phyloP scores from a whole-genome alignment of 2,113 vertebrate genomes.

The Dissostichus mawsoni region DNA sequence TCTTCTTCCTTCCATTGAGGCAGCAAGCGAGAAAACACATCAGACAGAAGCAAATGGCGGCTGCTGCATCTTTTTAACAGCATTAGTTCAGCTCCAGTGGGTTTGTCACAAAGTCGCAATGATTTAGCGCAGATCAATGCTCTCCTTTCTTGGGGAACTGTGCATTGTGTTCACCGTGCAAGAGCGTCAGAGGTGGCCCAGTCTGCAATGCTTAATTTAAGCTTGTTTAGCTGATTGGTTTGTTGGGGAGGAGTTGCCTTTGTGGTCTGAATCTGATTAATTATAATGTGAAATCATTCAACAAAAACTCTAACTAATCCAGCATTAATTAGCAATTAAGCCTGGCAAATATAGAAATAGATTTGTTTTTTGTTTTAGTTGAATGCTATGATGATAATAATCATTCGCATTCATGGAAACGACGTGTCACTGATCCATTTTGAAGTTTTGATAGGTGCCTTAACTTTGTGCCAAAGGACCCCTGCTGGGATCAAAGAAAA shows the following conservation, averaged over 20 bases:
- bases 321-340: slow-evolving; percentile 65
- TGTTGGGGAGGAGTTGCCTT: slow-evolving; percentile 42
- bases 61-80: slow-evolving; percentile 62
- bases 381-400: slow-evolving; percentile 5
- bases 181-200: slow-evolving; percentile 61
- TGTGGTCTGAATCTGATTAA: slow-evolving; percentile 58
- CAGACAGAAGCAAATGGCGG: slow-evolving; percentile 50
- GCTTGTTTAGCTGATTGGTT: slow-evolving; percentile 58
- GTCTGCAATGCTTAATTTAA: slow-evolving; percentile 53
- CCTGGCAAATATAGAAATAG: slow-evolving; percentile 44
- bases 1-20: slow-evolving; percentile 13
- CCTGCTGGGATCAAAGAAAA: slow-evolving; percentile 23
- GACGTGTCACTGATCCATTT: slow-evolving; percentile 1
- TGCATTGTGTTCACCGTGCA: slow-evolving; percentile 58
- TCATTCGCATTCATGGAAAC: slow-evolving; percentile 29
- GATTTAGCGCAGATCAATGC: slow-evolving; percentile 70
- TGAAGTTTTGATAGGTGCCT: slow-evolving; percentile 2
- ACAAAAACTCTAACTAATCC: slow-evolving; percentile 62
- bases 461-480: neutral
- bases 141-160: slow-evolving; percentile 49
- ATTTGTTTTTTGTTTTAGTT: slow-evolving; percentile 32
- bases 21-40: slow-evolving; percentile 51
- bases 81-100: slow-evolving; percentile 70
- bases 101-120: slow-evolving; percentile 72
- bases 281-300: slow-evolving; percentile 59